phyloP scores from a whole-genome alignment of 2,797 vertebrate species.

The Falco cherrug region DNA sequence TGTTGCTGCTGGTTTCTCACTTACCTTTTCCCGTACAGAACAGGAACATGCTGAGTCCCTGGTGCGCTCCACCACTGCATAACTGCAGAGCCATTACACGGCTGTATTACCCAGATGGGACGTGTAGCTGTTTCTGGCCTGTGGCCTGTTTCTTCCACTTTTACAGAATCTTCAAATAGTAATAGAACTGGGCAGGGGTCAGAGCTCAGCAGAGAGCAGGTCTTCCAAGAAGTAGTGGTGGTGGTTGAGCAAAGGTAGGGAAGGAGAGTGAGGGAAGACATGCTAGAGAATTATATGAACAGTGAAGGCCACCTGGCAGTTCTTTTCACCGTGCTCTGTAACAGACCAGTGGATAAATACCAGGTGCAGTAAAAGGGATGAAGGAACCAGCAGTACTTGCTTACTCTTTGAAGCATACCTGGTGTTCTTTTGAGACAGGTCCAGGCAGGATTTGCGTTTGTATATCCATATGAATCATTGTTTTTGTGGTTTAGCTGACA shows the following conservation, averaged over 20 bases:
- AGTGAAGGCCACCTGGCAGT: neutral
- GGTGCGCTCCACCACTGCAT: neutral
- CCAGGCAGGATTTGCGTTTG: neutral
- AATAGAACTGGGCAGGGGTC: neutral
- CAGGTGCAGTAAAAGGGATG: neutral
- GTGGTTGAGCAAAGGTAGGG: neutral
- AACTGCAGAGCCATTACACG: accelerated
- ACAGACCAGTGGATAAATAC: neutral
- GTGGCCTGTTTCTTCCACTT: neutral
- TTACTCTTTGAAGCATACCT: neutral
- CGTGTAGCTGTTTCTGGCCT: neutral
- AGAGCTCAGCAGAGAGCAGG: neutral
- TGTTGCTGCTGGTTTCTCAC: neutral
- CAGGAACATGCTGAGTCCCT: accelerated
- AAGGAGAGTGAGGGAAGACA: neutral
- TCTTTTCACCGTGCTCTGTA: neutral
- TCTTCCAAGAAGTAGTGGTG: neutral
- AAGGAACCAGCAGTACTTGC: neutral
- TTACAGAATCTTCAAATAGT: neutral
- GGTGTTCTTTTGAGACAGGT: neutral
- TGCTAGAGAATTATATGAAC: neutral
- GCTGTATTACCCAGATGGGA: neutral
- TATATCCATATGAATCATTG: neutral
- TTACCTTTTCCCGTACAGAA: neutral
- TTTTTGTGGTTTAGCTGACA: neutral